Percentiles rank a stretch among this genome's conserved stretches.
Evolutionary conservation across 2,113 vertebrate species (phyloP).

Genomic region (Bufo gargarizans): DNA sequence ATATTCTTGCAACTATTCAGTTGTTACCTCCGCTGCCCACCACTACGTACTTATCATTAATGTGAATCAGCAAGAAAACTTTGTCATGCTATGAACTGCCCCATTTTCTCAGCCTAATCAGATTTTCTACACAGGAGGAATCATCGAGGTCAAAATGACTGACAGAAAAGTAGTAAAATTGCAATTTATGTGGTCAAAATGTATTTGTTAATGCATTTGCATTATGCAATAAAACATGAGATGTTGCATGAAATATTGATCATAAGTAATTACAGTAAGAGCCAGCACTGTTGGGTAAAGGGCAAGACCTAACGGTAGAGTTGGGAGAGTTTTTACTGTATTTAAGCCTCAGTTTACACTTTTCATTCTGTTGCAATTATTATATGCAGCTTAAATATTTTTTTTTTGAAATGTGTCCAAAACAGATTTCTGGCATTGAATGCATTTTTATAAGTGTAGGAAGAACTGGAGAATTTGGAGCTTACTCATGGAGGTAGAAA

Average conservation of each 20-base stretch:
- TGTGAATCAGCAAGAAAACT: neutral
- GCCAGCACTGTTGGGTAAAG: too few relatives aligned
- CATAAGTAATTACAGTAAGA: neutral
- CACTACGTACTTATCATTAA: neutral
- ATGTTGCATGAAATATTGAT: neutral
- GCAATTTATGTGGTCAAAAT: neutral
- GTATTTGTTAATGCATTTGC: neutral
- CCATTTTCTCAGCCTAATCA: conserved; percentile 36
- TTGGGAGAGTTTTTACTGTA: too few relatives aligned
- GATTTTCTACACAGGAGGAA: conserved; percentile 42
- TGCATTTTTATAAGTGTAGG: too few relatives aligned
- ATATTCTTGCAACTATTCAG: too few relatives aligned
- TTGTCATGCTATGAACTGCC: conserved; percentile 43
- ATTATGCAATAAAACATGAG: conserved; percentile 8
- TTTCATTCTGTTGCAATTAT: too few relatives aligned
- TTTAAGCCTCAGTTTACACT: too few relatives aligned
- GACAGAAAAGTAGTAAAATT: conserved; percentile 25
- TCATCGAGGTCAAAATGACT: conserved; percentile 38
- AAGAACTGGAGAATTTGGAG: too few relatives aligned
- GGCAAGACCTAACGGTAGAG: too few relatives aligned
- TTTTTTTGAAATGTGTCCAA: too few relatives aligned
- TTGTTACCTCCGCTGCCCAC: neutral
- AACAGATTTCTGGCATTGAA: too few relatives aligned
- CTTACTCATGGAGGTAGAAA: too few relatives aligned
- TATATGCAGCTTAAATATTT: too few relatives aligned